Base-by-base conservation (phyloP, 2,888 invertebrate genomes). In the Platycheirus albimanus region DNA sequence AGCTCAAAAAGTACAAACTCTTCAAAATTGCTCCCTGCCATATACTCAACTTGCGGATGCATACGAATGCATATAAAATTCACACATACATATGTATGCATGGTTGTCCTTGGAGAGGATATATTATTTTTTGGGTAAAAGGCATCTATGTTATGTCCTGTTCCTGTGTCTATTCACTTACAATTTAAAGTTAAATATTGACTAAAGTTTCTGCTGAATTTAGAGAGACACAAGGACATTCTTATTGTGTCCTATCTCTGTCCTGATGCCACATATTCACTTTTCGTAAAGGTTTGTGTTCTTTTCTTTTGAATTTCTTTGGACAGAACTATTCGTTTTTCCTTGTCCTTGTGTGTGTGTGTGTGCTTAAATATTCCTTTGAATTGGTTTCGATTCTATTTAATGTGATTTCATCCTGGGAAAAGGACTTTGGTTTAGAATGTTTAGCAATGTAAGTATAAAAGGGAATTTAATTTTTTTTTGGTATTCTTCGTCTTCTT, bases 121-220 rank as follows among this genome's bases (percentile, higher is more conserved):
- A 24, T n/a, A 19, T 43, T 41, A 41, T 28, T 30, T 54, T 47
- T 70, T 54, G 7, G 17, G 13, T 36, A n/a, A 20, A 13, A 47
- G 28, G 7, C 67, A 67, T 33, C 30, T 69, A n/a, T 74, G 20
- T 56, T 51, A 51, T 58, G 43, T 77, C 54, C 67, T 72, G 43
- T 61, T 77, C 54, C 67, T 72, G 43, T 61, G 61, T 45, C 43
- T 17, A 45, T 69, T 63, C 78, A 78, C 64, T 69, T 58, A 52
- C 72, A 69, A 74, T 78, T 83, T 71, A 74, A 83, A 77, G 78
- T 83, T 74, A 78, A 83, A 83, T 78, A 83, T 74, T 83, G 72
- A 78, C 74, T 52, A 24, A 72, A 69, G 72, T 72, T 75, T 52
- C 43, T 49, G n/a, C 30, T 19, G 67, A 64, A 66, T 20, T 63